Evolutionary conservation across 1,140 invertebrate genomes (phyloP).

Genomic region (Lasaia peninsularis): DNA sequence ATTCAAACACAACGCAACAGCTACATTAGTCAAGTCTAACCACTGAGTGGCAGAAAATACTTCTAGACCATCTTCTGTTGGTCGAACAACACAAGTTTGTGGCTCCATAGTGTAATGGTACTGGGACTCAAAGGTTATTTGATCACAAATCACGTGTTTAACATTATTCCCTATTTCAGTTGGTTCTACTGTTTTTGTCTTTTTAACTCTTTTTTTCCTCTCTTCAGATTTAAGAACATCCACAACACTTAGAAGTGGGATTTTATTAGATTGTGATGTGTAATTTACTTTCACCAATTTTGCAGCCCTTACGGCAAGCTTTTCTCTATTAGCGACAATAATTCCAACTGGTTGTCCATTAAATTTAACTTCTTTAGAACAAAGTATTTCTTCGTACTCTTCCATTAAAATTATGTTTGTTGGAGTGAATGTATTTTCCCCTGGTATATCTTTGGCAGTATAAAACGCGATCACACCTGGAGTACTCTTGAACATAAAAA

Average conservation of each 20-base stretch:
- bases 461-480: constrained; percentile 84
- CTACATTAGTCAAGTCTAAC: constrained; percentile 80
- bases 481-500: constrained; percentile 64
- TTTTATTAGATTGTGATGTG: constrained; percentile 34
- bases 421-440: constrained; percentile 78
- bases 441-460: constrained; percentile 86
- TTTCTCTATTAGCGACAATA: constrained; percentile 82
- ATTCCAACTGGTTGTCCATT: constrained; percentile 87
- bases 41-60: constrained; percentile 82
- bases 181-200: constrained; percentile 42
- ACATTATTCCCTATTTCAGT: constrained; percentile 58
- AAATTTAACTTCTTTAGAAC: constrained; percentile 76
- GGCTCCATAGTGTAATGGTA: constrained; percentile 78
- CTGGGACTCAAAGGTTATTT: constrained; percentile 51
- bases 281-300: constrained; percentile 84
- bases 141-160: constrained; percentile 49
- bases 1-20: constrained; percentile 78
- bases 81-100: constrained; percentile 80
- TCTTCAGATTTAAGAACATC: constrained; percentile 55
- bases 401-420: constrained; percentile 30
- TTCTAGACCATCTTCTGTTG: constrained; percentile 82
- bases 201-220: constrained; percentile 41
- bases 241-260: constrained; percentile 53
- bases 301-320: constrained; percentile 81
- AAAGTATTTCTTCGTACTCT: constrained; percentile 78